These are phyloP conservation scores for Ichneumon xanthorius DNA, from an alignment of 2,888 invertebrate genomes.

Conservation along the genomic window DNA sequence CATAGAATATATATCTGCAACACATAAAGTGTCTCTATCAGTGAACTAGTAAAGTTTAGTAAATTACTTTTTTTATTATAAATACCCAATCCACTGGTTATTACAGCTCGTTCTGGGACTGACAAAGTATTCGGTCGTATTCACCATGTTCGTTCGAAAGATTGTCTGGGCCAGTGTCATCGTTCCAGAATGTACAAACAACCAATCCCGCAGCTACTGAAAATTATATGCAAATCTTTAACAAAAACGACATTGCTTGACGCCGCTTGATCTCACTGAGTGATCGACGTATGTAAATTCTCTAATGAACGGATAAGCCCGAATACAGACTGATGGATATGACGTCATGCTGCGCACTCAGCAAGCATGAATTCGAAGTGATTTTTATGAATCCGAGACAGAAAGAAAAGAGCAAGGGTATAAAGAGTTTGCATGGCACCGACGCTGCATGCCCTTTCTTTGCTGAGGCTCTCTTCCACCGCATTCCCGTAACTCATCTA, in stretches of 20 bases:
- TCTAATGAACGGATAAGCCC: constrained; percentile 81
- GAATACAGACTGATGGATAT: constrained; percentile 71
- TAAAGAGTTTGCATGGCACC: constrained; percentile 42
- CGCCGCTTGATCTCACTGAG: constrained; percentile 71
- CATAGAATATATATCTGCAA: constrained; percentile 12
- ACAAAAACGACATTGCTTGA: constrained; percentile 33
- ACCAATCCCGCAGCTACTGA: constrained; percentile 32
- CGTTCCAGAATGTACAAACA: not conserved
- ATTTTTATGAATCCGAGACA: constrained; percentile 81
- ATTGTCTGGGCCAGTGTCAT: not conserved
- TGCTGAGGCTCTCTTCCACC: constrained; percentile 50
- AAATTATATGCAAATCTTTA: constrained; percentile 74
- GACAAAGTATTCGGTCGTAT: not conserved
- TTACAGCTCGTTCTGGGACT: not conserved
- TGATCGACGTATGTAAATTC: constrained; percentile 82
- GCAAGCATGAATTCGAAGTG: constrained; percentile 74
- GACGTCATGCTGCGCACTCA: constrained; percentile 80
- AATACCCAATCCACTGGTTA: not conserved
- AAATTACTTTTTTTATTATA: not conserved
- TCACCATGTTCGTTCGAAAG: not conserved
- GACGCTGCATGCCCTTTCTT: constrained; percentile 62
- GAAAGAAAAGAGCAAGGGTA: constrained; percentile 11
- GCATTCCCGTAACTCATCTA: constrained; percentile 76
- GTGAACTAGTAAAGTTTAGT: constrained; percentile 7
- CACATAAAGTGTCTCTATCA: no score